Base-by-base conservation (phyloP, 2,113 vertebrate genomes). In the Melanocharis versteri region DNA sequence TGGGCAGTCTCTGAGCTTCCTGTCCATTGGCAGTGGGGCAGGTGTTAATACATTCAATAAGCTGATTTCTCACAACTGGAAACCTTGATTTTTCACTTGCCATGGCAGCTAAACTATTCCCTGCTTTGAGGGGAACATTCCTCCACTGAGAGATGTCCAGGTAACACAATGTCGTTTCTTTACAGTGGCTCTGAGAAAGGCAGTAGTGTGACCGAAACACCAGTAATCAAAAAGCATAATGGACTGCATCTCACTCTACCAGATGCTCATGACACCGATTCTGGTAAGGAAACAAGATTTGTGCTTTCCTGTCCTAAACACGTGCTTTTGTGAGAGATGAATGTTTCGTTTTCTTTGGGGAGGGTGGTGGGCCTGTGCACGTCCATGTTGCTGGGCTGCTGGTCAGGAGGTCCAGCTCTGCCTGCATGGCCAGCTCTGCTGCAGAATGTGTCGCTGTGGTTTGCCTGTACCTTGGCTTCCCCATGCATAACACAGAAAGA, bases 131-230 rank as follows among this genome's bases (percentile, higher is more conserved):
- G n/a, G 35, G 33, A 73, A 22, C 0, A 0, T 75, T 33, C 60
- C 30, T 68, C 18, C 4, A 2, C 42, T 84, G 45, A 76, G 53
- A 84, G 24, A 15, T 60, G 42, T 20, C 39, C 35, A 40, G 62
- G 64, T 97, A 71, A 97, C 87, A 48, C 2, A 0, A 0, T 61
- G 72, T 53, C 60, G 14, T 95, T 97, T 95, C 94, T 86, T 98
- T 98, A 16, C 98, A 99, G 99, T 71, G 99, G 98, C 94, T 98
- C 98, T 76, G 99, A 99, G 77, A 99, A 99, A 97, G 98, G 97
- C 83, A 98, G 98, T 97, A 99, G 98, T 48, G 92, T 98, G 27
- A 98, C 98, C 0, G 99, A 99, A 93, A 97, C 96, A 28, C 96
- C 98, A 9, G 51, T 97, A 39, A 97, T 97, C 95, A 99, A 98